Evolutionary conservation across 2,113 vertebrate genomes (phyloP), one percentile per base, ranked within the genome.

Genomic region (Ameiurus melas): DNA sequence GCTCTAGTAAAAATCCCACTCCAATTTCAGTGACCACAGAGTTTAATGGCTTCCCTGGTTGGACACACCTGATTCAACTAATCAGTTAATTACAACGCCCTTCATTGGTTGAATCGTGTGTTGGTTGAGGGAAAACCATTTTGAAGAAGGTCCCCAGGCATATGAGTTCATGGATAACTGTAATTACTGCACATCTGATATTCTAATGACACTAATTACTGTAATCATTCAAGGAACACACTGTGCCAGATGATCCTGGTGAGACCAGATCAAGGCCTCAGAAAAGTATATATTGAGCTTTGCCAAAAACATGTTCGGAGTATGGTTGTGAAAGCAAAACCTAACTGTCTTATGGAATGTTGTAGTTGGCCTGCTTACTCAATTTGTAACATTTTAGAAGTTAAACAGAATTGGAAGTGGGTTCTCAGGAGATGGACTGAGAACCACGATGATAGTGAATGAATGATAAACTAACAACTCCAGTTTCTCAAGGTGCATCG

Each of bases 131-230:
- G 27, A 20, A 79, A 30, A 66, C 20, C 58, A 66, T 30, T 60
- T 13, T 39, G 39, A 53, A 64, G 75, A 25, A 81, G 60, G 47
- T 51, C 60, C 53, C 20, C 30, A 19, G 53, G 58, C 47, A 66
- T 30, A n/a, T 10, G 85, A 80, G 85, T 51, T 64, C 27, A 55
- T 55, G 47, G 47, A 16, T 36, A 68, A 68, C 58, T 75, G 36
- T 86, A 66, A 86, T 80, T 68, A 80, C 60, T 12, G 39, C 62
- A 86, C 85, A 81, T 53, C 60, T 81, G 60, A 81, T 53, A 17
- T 87, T 39, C 20, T 81, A 87, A 87, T 70, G n/a, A 62, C 80
- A 83, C 57, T 25, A 39, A 33, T 60, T 58, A 25, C 19, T 25
- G 12, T 57, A 81, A 81, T 60, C 57, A 39, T 36, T 82, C 51